These are phyloP conservation scores for Trypoxylus dichotomus DNA, from an alignment of 1,140 invertebrate species.

Conservation along the genomic window DNA sequence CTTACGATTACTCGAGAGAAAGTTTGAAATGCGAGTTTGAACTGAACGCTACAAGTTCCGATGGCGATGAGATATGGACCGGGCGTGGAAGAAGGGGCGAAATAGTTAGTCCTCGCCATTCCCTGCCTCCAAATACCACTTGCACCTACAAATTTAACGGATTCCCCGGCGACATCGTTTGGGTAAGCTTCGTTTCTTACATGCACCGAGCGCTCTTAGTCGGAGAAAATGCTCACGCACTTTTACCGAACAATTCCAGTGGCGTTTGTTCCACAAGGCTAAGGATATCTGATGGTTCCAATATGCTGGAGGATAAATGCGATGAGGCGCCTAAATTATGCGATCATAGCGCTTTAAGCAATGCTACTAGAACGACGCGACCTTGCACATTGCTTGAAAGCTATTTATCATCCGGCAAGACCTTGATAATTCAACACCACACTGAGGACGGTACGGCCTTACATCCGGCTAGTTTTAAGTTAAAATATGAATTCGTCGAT, in stretches of 20 bases:
- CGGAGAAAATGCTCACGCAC: conserved; percentile 48
- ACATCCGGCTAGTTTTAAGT: conserved; percentile 65
- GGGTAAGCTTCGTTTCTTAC: conserved; percentile 86
- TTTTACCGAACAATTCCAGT: conserved; percentile 44
- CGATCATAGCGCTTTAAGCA: conserved; percentile 76
- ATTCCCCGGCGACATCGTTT: conserved; percentile 74
- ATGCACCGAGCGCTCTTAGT: conserved; percentile 69
- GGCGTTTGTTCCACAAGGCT: conserved; percentile 62
- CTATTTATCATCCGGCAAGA: conserved; percentile 70
- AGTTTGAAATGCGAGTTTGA: conserved; percentile 68
- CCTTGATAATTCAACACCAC: conserved; percentile 57
- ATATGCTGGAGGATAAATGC: conserved; percentile 64
- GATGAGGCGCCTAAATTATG: conserved; percentile 74
- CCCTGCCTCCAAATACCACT: conserved; percentile 80
- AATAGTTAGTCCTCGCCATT: conserved; percentile 78
- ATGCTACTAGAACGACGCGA: conserved; percentile 71
- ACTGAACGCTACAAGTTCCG: conserved; percentile 67
- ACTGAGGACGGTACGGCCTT: conserved; percentile 66
- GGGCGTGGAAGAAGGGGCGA: conserved; percentile 62
- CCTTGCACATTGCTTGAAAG: conserved; percentile 77
- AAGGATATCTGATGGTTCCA: conserved; percentile 63
- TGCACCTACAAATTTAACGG: conserved; percentile 85
- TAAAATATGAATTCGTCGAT: conserved; percentile 84
- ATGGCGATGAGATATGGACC: conserved; percentile 56
- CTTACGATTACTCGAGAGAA: conserved; percentile 67